Conservation (phyloP, 2,113 vertebrate genomes). For the Brachyhypopomus gauderio region DNA sequence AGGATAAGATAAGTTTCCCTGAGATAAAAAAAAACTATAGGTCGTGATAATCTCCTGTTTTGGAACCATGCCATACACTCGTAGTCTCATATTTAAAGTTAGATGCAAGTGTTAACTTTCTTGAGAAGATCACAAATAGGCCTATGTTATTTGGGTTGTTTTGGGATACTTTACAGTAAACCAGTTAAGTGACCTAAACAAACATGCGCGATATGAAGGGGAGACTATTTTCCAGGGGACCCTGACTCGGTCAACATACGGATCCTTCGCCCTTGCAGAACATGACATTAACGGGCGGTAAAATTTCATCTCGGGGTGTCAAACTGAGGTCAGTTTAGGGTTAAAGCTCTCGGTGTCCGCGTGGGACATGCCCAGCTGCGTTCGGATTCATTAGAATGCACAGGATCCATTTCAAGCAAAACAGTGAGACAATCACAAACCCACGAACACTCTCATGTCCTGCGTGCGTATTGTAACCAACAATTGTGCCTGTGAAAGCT, state of each 20-base stretch:
- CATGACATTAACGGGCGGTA: constrained; percentile 97
- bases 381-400: constrained; percentile 92
- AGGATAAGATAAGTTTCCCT: neutral
- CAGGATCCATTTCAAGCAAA: constrained; percentile 96
- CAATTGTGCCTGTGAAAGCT: constrained; percentile 27
- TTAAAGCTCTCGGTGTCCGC: constrained; percentile 97
- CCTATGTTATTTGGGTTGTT: constrained; percentile 1
- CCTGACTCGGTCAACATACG: constrained; percentile 50
- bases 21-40: neutral
- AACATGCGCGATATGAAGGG: constrained; percentile 23
- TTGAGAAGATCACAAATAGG: neutral
- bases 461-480: constrained; percentile 73
- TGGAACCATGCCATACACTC: neutral
- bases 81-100: neutral
- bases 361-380: constrained; percentile 97
- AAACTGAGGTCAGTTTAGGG: constrained; percentile 98
- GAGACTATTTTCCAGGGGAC: constrained; percentile 67
- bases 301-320: constrained; percentile 97
- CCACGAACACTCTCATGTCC: constrained; percentile 88
- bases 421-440: constrained; percentile 92
- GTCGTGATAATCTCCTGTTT: neutral
- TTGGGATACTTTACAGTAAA: constrained; percentile 52
- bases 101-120: neutral
- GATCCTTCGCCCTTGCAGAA: constrained; percentile 73
- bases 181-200: constrained; percentile 15